phyloP scores from a whole-genome alignment of 2,797 vertebrate species.

The Neostethus bicornis region DNA sequence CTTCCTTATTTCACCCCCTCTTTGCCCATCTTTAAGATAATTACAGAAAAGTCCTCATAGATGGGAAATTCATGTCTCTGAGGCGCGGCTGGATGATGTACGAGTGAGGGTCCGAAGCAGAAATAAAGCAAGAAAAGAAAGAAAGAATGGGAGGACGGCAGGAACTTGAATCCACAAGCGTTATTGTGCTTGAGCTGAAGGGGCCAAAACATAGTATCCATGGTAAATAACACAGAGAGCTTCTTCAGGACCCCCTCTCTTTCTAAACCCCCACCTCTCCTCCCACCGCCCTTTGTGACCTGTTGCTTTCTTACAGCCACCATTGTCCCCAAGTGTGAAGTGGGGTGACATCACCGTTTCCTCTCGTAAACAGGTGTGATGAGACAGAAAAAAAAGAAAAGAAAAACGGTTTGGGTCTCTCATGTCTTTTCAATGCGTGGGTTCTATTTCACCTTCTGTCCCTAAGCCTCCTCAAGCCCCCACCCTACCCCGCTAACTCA shows the following conservation, averaged over 20 bases:
- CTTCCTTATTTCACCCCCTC: constrained; percentile 43
- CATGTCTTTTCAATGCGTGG: constrained; percentile 57
- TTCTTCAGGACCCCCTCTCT: constrained; percentile 49
- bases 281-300: constrained; percentile 53
- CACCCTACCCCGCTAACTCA: background rate
- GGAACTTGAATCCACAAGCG: constrained; percentile 76
- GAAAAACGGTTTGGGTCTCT: constrained; percentile 35
- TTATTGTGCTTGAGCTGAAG: constrained; percentile 71
- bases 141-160: constrained; percentile 57
- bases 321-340: constrained; percentile 66
- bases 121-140: constrained; percentile 48
- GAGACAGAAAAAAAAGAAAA: constrained; percentile 40
- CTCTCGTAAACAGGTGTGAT: constrained; percentile 84
- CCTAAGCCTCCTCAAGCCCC: too few relatives aligned
- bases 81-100: constrained; percentile 63
- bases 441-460: constrained; percentile 73
- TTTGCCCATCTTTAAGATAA: constrained; percentile 71
- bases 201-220: constrained; percentile 74
- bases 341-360: constrained; percentile 82
- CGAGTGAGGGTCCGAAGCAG: constrained; percentile 60
- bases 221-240: constrained; percentile 76
- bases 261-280: constrained; percentile 1
- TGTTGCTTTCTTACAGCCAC: constrained; percentile 75
- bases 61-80: constrained; percentile 82
- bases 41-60: constrained; percentile 82